Conservation (phyloP, 2,113 vertebrate species). For the Stercorarius parasiticus region DNA sequence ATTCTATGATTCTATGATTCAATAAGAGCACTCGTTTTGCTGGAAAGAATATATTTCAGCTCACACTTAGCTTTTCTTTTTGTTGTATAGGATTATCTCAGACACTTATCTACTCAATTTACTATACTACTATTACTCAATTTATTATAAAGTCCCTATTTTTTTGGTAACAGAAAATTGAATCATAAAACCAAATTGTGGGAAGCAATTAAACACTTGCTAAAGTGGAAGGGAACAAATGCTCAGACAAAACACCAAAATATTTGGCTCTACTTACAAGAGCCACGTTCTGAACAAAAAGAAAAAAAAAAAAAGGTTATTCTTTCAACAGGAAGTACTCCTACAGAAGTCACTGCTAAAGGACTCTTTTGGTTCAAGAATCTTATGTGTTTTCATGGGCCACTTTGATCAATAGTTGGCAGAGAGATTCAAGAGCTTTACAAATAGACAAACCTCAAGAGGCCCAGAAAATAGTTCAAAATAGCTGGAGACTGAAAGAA, state of each 20-base stretch:
- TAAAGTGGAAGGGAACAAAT: not conserved
- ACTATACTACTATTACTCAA: not conserved
- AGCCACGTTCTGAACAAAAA: not conserved
- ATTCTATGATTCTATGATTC: not conserved
- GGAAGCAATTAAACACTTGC: not conserved
- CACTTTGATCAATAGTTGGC: not conserved
- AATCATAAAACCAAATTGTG: not conserved
- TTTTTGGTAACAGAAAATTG: not conserved
- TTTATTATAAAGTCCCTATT: not conserved
- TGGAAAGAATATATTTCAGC: not conserved
- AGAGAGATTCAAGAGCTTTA: not conserved
- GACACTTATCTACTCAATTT: not conserved
- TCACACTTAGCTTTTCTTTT: not conserved
- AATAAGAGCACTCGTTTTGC: not conserved
- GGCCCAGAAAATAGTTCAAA: not conserved
- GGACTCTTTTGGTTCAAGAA: not conserved
- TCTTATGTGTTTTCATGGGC: not conserved
- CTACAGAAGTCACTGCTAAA: not conserved
- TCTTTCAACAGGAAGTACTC: not conserved
- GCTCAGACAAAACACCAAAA: not conserved
- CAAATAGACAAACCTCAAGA: not conserved
- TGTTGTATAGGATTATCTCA: not conserved
- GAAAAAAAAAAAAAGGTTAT: accelerated
- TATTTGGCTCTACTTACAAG: not conserved
- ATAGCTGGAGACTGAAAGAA: not conserved